These are phyloP conservation scores for Galeopterus variegatus DNA, from an alignment of 2,113 vertebrate genomes.

Conservation along the genomic window DNA sequence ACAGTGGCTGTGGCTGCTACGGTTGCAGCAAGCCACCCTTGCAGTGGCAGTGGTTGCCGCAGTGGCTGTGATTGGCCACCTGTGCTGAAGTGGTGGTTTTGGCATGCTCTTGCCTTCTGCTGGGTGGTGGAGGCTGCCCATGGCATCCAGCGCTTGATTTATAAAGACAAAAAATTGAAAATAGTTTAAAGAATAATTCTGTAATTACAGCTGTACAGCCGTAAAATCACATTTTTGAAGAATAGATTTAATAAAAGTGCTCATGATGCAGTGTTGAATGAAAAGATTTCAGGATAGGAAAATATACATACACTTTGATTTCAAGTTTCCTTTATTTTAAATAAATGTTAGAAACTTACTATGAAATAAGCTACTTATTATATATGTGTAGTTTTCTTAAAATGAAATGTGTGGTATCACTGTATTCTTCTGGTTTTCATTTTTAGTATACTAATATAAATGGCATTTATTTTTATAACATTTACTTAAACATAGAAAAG, in stretches of 20 bases:
- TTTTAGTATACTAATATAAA: not conserved
- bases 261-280: not conserved
- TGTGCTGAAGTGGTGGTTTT: too few relatives aligned
- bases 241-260: not conserved
- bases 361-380: not conserved
- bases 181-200: conserved; percentile 2
- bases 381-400: conserved; percentile 10
- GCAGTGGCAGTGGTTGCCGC: too few relatives aligned
- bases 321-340: not conserved
- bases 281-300: not conserved
- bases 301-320: not conserved
- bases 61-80: too few relatives aligned
- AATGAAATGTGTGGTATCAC: not conserved
- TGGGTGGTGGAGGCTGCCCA: too few relatives aligned
- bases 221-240: conserved; percentile 4
- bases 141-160: not conserved
- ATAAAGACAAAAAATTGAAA: conserved; percentile 54
- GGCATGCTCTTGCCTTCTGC: too few relatives aligned
- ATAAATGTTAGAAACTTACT: not conserved
- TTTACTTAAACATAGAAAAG: not conserved
- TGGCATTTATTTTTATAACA: not conserved
- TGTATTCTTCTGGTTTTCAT: not conserved
- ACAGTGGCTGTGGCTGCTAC: too few relatives aligned
- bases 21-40: too few relatives aligned
- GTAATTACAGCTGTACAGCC: not conserved